Base-by-base conservation (phyloP, 2,888 invertebrate species). In the Empis livida region DNA sequence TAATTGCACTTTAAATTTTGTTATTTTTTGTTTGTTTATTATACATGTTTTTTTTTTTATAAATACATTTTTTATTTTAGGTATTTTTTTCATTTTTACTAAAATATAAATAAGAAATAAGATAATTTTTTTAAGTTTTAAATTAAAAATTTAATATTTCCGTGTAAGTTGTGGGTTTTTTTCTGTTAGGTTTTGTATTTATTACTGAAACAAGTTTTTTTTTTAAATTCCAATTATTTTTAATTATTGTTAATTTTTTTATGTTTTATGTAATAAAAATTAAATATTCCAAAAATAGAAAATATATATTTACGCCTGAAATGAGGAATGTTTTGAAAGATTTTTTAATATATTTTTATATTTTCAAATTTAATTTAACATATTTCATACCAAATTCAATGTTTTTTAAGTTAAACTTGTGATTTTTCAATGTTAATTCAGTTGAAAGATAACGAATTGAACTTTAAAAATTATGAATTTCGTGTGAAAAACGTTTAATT, bases 1-100 rank as follows among this genome's bases (percentile, higher is more conserved):
- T 76, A 76, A 76, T 76, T 76, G 75, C 75, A 75, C 75, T 76
- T 76, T 62, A 56, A 62, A 60, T 60, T 60, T 64, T 63, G 61
- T 59, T 59, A 55, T 52, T 50, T 51, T 53, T 53, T 57, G 9
- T 53, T 53, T 57, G 9, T 8, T 27, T 53, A 48, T 35, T 46
- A 45, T 49, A 51, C 46, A 46, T 47, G n/a, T n/a, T 35, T 46
- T 46, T 44, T 49, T 45, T 39, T 43, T 14, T 50, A 49, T 43
- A 42, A 56, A 8, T 27, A 51, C 53, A 53, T 57, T 57, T 50
- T 50, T 45, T 38, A 20, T 44, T 49, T 48, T 23, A 43, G 43
- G 43, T 45, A 39, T 42, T 53, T 49, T 50, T 52, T 52, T n/a
- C n/a, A n/a, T n/a, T 55, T 54, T 55, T 54, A 48, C 46, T 49